A percentile compares a stretch with the other conserved stretches of the same genome.
Conservation (phyloP, 2,888 invertebrate genomes). For the Lasioglossum lativentre region DNA sequence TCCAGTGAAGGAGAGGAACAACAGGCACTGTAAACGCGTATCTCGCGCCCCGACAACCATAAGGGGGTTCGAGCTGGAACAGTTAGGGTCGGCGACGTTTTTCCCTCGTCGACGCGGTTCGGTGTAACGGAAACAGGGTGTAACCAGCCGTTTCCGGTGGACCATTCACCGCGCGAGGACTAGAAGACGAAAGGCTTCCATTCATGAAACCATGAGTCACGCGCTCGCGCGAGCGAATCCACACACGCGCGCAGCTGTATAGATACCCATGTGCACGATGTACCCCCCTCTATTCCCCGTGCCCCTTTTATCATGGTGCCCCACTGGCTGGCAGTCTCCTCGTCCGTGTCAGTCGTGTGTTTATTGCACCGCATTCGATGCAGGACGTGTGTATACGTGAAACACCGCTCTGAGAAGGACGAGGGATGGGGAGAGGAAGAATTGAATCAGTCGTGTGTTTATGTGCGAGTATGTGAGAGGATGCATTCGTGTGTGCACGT, state of each 20-base stretch:
- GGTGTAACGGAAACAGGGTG: conserved; percentile 81
- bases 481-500: conserved; percentile 23
- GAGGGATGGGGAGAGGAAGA: background rate
- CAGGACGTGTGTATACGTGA: conserved; percentile 20
- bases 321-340: conserved; percentile 42
- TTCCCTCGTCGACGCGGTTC: conserved; percentile 68
- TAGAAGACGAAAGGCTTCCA: conserved; percentile 79
- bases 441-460: background rate
- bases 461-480: background rate
- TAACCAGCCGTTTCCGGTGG: conserved; percentile 82
- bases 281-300: conserved; percentile 39
- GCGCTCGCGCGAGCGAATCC: conserved; percentile 44
- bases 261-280: conserved; percentile 42
- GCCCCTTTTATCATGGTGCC: conserved; percentile 43
- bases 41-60: background rate
- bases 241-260: background rate
- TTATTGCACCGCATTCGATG: conserved; percentile 39
- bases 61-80: background rate
- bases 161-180: conserved; percentile 78
- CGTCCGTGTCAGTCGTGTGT: conserved; percentile 32
- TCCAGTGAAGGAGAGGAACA: background rate
- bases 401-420: background rate
- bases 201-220: conserved; percentile 82
- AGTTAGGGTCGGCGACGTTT: conserved; percentile 19
- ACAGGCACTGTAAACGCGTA: background rate